Conservation (phyloP, 92 coral and sea anemone species). For the Phymanthus crucifer region DNA sequence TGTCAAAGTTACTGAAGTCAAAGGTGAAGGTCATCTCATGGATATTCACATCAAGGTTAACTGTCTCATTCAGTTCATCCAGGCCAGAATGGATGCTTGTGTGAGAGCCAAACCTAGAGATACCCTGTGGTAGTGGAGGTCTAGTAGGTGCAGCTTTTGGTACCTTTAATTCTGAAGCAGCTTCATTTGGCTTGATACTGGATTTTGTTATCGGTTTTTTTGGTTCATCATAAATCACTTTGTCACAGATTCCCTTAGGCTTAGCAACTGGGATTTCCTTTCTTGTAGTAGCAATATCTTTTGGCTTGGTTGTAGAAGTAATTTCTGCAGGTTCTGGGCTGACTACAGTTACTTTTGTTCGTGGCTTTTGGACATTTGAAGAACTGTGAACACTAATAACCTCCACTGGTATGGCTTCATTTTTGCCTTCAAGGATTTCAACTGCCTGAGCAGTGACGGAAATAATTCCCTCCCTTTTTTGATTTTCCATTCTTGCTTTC, state of each 20-base stretch:
- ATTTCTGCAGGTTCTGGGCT: conserved; percentile 12
- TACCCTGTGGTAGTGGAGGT: not conserved
- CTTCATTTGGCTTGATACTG: conserved; percentile 6
- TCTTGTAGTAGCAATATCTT: not conserved
- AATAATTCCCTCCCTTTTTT: conserved; percentile 15
- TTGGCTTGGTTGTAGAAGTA: not conserved
- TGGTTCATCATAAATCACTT: conserved; percentile 28
- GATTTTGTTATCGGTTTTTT: not conserved
- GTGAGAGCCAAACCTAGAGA: conserved; percentile 14
- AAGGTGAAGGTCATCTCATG: conserved; percentile 96
- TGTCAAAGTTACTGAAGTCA: conserved; percentile 91
- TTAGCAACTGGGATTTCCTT: not conserved
- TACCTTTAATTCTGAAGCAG: conserved; percentile 34
- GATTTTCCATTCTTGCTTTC: conserved; percentile 34
- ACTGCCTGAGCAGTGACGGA: conserved; percentile 36
- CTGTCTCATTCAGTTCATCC: conserved; percentile 67
- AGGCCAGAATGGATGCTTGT: conserved; percentile 34
- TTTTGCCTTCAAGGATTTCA: conserved; percentile 18
- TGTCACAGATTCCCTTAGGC: conserved; percentile 12
- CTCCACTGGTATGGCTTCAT: conserved; percentile 43
- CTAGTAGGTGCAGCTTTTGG: conserved; percentile 12
- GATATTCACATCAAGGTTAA: conserved; percentile 76
- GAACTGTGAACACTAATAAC: conserved; percentile 33
- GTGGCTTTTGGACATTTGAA: conserved; percentile 15
- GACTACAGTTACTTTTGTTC: conserved; percentile 12